Percentiles rank a stretch among this genome's conserved stretches.
Conservation (phyloP, 2,888 invertebrate species). For the Lepas anatifera region DNA sequence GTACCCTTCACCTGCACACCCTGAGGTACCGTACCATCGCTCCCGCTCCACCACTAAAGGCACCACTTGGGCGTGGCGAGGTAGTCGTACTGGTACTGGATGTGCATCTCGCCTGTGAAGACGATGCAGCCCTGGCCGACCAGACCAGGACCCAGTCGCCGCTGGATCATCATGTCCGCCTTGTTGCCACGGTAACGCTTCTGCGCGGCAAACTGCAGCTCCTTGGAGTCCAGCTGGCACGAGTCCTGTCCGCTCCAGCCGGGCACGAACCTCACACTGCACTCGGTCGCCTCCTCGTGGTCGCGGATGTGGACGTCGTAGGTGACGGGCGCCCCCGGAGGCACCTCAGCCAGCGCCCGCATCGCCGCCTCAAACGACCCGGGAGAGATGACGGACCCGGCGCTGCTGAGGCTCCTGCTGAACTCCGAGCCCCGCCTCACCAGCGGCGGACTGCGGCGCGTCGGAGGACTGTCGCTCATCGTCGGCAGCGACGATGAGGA, state of each 20-base stretch:
- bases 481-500: not conserved
- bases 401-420: not conserved
- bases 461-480: not conserved
- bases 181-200: constrained; percentile 29
- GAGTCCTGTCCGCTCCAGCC: constrained; percentile 20
- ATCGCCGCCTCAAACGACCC: not conserved
- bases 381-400: not conserved
- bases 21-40: too few relatives aligned
- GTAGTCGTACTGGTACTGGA: constrained; percentile 10
- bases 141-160: constrained; percentile 27
- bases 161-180: constrained; percentile 30
- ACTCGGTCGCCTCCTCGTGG: constrained; percentile 22
- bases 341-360: not conserved
- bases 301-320: constrained; percentile 24
- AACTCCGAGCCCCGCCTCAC: not conserved
- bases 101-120: constrained; percentile 27
- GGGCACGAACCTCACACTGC: constrained; percentile 20
- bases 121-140: constrained; percentile 27
- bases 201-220: constrained; percentile 27
- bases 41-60: too few relatives aligned
- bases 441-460: not conserved
- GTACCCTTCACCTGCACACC: too few relatives aligned
- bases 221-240: constrained; percentile 24
- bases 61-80: not conserved
- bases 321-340: constrained; percentile 26